These are phyloP conservation scores for Trypoxylus dichotomus DNA, from an alignment of 1,140 invertebrate species.

Conservation along the genomic window DNA sequence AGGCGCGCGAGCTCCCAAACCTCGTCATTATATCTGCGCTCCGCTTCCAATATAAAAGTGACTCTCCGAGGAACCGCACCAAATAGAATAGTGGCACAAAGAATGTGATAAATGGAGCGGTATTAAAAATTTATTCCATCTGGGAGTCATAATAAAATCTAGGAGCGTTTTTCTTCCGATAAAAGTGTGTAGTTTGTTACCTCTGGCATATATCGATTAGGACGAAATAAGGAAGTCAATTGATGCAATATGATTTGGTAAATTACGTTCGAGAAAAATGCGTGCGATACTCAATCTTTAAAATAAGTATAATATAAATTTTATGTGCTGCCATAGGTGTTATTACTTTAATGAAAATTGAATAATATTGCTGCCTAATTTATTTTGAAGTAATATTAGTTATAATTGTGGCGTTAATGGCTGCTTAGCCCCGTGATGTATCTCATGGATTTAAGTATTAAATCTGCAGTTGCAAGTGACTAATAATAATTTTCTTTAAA, in stretches of 20 bases:
- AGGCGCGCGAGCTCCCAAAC: background rate
- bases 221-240: background rate
- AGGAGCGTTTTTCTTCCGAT: background rate
- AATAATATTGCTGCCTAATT: no score
- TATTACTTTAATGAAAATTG: no score
- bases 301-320: no score
- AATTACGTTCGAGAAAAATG: no score
- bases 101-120: constrained; percentile 16
- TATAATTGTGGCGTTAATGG: no score
- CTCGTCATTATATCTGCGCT: constrained; percentile 13
- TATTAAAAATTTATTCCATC: constrained; percentile 11
- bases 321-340: no score
- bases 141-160: constrained; percentile 16
- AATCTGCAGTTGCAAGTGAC: no score
- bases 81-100: constrained; percentile 12
- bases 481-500: no score
- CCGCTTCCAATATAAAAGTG: constrained; percentile 9
- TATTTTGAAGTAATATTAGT: no score
- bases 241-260: background rate
- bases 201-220: background rate
- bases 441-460: no score
- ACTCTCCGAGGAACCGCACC: background rate
- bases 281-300: no score
- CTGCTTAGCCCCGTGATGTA: no score
- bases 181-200: background rate